Percentiles rank a stretch among this genome's conserved stretches.
phyloP scores from a whole-genome alignment of 2,888 invertebrate species.

The Cactoblastis cactorum region DNA sequence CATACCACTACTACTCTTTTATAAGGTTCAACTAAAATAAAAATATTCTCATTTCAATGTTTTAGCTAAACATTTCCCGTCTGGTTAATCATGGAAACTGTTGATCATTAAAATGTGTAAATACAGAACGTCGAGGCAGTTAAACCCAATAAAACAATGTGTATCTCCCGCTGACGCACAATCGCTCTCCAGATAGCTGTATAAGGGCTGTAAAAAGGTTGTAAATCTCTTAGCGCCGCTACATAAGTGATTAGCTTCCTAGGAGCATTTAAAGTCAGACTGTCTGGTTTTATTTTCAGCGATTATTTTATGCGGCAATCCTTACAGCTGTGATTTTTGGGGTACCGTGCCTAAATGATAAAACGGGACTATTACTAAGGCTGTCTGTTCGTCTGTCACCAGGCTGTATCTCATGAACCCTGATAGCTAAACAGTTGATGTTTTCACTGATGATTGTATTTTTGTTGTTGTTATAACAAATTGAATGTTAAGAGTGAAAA shows the following conservation, averaged over 20 bases:
- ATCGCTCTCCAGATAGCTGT: slow-evolving; percentile 35
- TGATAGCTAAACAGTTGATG: no score
- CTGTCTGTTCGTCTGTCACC: no score
- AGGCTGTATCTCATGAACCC: no score
- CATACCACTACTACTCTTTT: background rate
- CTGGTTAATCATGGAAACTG: background rate
- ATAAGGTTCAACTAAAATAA: background rate
- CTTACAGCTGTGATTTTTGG: background rate
- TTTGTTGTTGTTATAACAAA: no score
- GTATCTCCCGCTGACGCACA: background rate
- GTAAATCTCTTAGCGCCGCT: slow-evolving; percentile 37
- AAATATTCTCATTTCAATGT: background rate
- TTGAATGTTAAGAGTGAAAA: no score
- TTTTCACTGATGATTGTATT: no score
- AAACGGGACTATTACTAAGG: no score
- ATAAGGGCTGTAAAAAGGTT: slow-evolving; percentile 42
- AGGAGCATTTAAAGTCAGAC: background rate
- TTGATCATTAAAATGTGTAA: background rate
- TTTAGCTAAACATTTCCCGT: background rate
- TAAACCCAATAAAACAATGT: slow-evolving; percentile 16
- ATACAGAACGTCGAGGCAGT: slow-evolving; percentile 13
- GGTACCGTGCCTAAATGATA: no score
- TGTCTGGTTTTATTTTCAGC: background rate
- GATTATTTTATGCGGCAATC: background rate
- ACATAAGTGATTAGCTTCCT: slow-evolving; percentile 45